A percentile compares a stretch with the other conserved stretches of the same genome.
These are phyloP conservation scores for Belonocnema kinseyi DNA, from an alignment of 1,140 invertebrate genomes.

Conservation along the genomic window DNA sequence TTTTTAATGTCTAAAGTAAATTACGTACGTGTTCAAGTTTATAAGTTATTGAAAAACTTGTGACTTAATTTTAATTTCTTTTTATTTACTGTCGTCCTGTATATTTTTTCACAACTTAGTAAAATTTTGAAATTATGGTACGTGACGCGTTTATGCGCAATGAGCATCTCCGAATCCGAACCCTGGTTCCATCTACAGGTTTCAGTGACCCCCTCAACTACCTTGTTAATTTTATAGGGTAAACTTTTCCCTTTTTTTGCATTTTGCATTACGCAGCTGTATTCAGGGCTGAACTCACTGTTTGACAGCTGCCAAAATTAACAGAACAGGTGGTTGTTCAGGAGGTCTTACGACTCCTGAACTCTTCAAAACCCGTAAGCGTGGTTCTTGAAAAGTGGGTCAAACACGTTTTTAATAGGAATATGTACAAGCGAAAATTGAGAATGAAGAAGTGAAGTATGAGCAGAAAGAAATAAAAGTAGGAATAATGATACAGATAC, in stretches of 20 bases:
- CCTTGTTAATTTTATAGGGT: background rate
- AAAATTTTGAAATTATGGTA: too few species aligned
- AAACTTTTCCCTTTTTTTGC: background rate
- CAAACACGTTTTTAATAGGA: constrained; percentile 6
- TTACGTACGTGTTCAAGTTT: too few species aligned
- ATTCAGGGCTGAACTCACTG: constrained; percentile 25
- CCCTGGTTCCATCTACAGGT: too few species aligned
- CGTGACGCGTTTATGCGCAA: too few species aligned
- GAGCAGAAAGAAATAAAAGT: constrained; percentile 12
- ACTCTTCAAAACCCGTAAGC: background rate
- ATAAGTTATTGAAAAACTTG: too few species aligned
- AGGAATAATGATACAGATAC: background rate
- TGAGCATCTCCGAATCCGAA: too few species aligned
- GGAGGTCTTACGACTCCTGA: background rate
- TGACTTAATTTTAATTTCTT: too few species aligned
- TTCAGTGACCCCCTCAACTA: too few species aligned
- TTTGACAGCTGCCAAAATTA: constrained; percentile 49
- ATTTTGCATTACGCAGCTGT: background rate
- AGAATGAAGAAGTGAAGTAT: background rate
- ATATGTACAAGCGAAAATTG: background rate
- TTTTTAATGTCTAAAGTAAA: too few species aligned
- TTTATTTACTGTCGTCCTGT: too few species aligned
- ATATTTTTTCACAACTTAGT: too few species aligned
- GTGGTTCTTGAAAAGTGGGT: constrained; percentile 16
- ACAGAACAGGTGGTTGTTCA: constrained; percentile 5